Percentiles rank a stretch among this genome's conserved stretches.
Evolutionary conservation across 2,888 invertebrate genomes (phyloP).

Genomic region (Macrosoma leucophasiata): DNA sequence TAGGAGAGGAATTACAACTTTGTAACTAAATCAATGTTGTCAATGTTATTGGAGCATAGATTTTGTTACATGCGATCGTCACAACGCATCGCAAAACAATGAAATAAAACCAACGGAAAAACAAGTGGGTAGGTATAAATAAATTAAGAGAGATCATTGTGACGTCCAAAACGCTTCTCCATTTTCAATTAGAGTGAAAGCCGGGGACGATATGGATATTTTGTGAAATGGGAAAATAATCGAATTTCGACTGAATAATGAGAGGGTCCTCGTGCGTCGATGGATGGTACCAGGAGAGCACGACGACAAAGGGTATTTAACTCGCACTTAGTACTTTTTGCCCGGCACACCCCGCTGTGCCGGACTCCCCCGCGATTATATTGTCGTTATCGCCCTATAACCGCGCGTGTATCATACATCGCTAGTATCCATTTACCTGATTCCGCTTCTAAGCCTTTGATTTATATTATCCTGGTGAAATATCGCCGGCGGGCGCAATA

Average conservation of each 20-base stretch:
- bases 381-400: constrained; percentile 69
- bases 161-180: constrained; percentile 52
- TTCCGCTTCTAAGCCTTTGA: constrained; percentile 73
- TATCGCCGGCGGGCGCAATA: constrained; percentile 64
- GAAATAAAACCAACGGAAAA: constrained; percentile 33
- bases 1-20: no score
- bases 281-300: constrained; percentile 61
- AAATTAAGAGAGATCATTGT: constrained; percentile 54
- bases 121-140: constrained; percentile 45
- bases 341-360: constrained; percentile 46
- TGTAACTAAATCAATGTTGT: no score
- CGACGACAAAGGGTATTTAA: constrained; percentile 72
- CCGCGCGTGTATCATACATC: constrained; percentile 69
- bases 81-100: no score
- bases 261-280: constrained; percentile 61
- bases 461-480: constrained; percentile 66
- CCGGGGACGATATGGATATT: constrained; percentile 73
- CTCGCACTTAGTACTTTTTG: constrained; percentile 74
- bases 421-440: constrained; percentile 66
- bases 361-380: constrained; percentile 53
- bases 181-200: constrained; percentile 71
- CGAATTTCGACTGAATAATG: constrained; percentile 74
- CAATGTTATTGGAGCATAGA: no score
- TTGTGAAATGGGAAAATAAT: constrained; percentile 74
- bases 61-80: no score